phyloP scores from a whole-genome alignment of 2,113 vertebrate species.

The Onychostruthus taczanowskii region DNA sequence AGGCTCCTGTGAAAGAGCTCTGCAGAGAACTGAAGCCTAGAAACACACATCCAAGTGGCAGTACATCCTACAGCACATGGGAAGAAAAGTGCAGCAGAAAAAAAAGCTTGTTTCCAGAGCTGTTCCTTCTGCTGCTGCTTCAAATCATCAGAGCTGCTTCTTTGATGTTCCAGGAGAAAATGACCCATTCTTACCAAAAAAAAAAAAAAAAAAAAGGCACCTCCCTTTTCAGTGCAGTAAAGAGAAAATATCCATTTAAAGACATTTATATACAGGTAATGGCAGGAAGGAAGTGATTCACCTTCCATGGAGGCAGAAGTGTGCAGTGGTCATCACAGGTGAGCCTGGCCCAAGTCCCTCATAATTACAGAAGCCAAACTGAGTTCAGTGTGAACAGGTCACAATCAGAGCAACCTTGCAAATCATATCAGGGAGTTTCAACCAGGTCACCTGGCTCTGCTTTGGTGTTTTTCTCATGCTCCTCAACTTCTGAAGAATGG shows the following conservation, averaged over 20 bases:
- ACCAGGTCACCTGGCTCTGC: not conserved
- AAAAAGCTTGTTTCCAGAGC: not conserved
- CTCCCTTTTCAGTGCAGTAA: not conserved
- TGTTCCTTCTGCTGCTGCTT: not conserved
- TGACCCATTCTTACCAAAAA: fast-evolving
- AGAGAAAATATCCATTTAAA: not conserved
- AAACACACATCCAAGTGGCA: not conserved
- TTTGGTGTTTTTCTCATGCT: not conserved
- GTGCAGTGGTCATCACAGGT: not conserved
- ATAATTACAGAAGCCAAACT: not conserved
- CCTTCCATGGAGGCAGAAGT: not conserved
- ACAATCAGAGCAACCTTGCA: not conserved
- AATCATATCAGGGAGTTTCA: not conserved
- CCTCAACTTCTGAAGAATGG: not conserved
- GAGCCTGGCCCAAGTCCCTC: not conserved
- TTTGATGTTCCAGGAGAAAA: not conserved
- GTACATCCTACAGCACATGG: fast-evolving
- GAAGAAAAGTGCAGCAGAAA: not conserved
- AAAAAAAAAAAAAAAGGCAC: not conserved
- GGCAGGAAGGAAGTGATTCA: not conserved
- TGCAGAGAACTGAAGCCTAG: not conserved
- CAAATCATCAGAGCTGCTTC: not conserved
- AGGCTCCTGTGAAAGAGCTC: not conserved
- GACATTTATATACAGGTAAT: not conserved
- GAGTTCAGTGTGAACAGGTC: not conserved